Evolutionary conservation across 1,140 invertebrate genomes (phyloP).

Genomic region (Aphelenchoides besseyi): DNA sequence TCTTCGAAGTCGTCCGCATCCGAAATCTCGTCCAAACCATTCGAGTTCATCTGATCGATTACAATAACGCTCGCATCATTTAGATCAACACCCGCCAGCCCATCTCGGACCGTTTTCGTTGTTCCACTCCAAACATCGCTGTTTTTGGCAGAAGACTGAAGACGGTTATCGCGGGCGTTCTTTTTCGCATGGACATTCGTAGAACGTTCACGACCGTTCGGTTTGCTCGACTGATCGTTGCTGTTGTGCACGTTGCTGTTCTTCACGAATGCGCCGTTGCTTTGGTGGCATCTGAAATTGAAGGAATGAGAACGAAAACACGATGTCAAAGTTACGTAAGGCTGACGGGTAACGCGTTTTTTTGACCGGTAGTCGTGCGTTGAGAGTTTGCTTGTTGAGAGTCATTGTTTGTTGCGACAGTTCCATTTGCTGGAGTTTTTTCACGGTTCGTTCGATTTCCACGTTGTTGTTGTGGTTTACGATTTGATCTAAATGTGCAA

Average conservation of each 20-base stretch:
- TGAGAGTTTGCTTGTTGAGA: conserved; percentile 28
- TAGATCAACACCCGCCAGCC: conserved; percentile 58
- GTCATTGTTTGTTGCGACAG: too few species aligned
- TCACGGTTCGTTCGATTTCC: conserved; percentile 22
- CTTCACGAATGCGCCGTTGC: conserved; percentile 48
- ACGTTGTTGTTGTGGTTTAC: conserved; percentile 41
- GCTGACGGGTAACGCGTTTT: conserved; percentile 62
- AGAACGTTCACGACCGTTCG: conserved; percentile 4
- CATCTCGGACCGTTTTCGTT: conserved; percentile 34
- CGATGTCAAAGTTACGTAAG: too few species aligned
- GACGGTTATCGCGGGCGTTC: conserved; percentile 46
- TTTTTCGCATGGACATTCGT: conserved; percentile 16
- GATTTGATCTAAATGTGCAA: conserved; percentile 17
- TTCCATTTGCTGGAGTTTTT: background rate
- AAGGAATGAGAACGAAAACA: too few species aligned
- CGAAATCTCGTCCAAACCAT: conserved; percentile 64
- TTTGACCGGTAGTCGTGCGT: conserved; percentile 59
- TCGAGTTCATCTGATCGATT: conserved; percentile 69
- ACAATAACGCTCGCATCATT: conserved; percentile 66
- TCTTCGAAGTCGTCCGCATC: conserved; percentile 77
- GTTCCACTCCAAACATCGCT: background rate
- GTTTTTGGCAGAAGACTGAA: background rate
- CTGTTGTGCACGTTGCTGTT: conserved; percentile 61
- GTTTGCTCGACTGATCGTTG: conserved; percentile 26
- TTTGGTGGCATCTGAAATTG: conserved; percentile 53